Evolutionary conservation across 2,888 invertebrate genomes (phyloP).

Genomic region (Enchytraeus crypticus): DNA sequence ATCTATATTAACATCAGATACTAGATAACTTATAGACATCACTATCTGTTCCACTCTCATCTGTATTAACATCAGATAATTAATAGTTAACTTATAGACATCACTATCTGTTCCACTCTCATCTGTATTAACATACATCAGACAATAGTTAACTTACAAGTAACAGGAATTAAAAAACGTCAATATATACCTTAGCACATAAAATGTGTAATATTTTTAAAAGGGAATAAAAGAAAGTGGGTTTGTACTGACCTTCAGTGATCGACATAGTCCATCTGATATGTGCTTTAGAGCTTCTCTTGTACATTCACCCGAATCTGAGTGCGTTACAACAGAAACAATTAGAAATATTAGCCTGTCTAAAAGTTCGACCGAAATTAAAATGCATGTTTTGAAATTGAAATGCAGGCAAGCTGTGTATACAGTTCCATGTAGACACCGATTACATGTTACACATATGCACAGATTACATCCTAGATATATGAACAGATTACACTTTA

Average conservation of each 20-base stretch:
- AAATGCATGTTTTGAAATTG: too few species aligned
- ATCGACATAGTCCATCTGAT: slow-evolving; percentile 86
- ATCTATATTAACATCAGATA: slow-evolving; percentile 53
- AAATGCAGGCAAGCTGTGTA: too few species aligned
- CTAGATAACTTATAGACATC: slow-evolving; percentile 52
- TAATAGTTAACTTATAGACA: slow-evolving; percentile 50
- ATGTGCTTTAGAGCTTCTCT: slow-evolving; percentile 56
- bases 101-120: slow-evolving; percentile 79
- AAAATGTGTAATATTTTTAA: not conserved
- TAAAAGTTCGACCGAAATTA: too few species aligned
- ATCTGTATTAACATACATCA: slow-evolving; percentile 53
- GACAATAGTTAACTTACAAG: slow-evolving; percentile 44
- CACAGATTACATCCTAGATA: too few species aligned
- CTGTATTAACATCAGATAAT: slow-evolving; percentile 27
- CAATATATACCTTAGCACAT: not conserved
- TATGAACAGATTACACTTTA: too few species aligned
- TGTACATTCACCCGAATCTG: slow-evolving; percentile 36
- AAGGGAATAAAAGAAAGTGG: not conserved
- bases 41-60: slow-evolving; percentile 84
- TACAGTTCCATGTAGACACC: too few species aligned
- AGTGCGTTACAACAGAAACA: not conserved
- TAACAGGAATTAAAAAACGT: slow-evolving; percentile 51
- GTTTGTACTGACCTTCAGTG: slow-evolving; percentile 59
- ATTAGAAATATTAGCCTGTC: too few species aligned
- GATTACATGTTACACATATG: too few species aligned